phyloP scores from a whole-genome alignment of 2,797 vertebrate species.

The Catharus ustulatus region DNA sequence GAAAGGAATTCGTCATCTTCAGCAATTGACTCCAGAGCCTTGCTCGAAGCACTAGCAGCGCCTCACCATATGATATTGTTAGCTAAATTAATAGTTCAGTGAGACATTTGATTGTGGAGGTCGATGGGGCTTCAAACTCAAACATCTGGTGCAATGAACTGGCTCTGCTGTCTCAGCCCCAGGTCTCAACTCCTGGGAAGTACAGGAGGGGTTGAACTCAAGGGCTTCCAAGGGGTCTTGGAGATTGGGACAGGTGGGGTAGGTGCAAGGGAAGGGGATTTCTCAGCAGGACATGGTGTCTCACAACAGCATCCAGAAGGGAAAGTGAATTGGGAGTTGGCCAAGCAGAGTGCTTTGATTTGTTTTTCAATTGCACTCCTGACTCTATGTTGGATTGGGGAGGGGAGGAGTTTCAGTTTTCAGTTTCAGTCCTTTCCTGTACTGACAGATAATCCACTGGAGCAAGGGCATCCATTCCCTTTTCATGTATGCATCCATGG shows the following conservation, averaged over 20 bases:
- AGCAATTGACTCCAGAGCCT: background rate
- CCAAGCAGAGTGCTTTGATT: background rate
- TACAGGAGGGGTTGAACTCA: background rate
- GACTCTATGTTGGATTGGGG: conserved; percentile 21
- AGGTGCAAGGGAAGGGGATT: background rate
- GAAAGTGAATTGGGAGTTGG: background rate
- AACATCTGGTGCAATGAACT: background rate
- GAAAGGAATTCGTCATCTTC: background rate
- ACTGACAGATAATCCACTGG: background rate
- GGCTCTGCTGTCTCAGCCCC: background rate
- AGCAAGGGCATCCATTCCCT: background rate
- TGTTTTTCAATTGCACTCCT: background rate
- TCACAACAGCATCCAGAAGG: background rate
- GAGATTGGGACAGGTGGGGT: rapidly evolving
- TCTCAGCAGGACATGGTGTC: background rate
- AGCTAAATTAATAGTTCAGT: background rate
- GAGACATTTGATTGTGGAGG: background rate
- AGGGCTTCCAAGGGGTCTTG: background rate
- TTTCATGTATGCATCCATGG: background rate
- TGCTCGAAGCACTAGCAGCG: background rate
- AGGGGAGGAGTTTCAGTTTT: conserved; percentile 2
- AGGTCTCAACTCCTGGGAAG: background rate
- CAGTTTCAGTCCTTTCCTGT: conserved; percentile 18
- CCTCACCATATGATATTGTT: background rate
- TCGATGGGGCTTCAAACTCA: background rate